Percentiles rank a stretch among this genome's conserved stretches.
Conservation (phyloP, 1,140 invertebrate species). For the Tetragnatha versicolor region DNA sequence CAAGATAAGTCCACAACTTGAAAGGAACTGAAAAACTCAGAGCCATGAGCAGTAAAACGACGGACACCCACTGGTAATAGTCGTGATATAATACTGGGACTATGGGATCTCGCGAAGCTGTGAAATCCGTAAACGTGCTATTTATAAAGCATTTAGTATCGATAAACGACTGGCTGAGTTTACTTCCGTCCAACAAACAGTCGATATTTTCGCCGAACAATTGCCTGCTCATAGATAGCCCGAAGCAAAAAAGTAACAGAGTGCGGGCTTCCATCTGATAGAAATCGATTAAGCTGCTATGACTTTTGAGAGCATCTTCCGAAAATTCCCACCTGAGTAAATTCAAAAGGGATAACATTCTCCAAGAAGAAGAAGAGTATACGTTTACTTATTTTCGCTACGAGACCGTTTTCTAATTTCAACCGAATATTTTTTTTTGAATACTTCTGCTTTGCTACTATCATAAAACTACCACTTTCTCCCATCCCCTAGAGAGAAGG, state of each 20-base stretch:
- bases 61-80: slow-evolving; percentile 25
- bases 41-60: neutral
- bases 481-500: no score
- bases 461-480: no score
- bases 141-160: slow-evolving; percentile 1
- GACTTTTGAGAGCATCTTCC: neutral
- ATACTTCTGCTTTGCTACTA: neutral
- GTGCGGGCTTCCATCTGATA: neutral
- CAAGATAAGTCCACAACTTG: neutral
- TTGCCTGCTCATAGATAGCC: neutral
- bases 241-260: neutral
- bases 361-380: no score
- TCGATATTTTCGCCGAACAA: neutral
- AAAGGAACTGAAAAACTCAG: slow-evolving; percentile 10
- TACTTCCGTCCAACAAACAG: neutral
- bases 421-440: neutral
- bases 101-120: neutral
- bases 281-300: neutral
- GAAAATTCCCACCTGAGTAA: neutral
- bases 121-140: neutral
- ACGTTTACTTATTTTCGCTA: no score
- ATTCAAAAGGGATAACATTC: neutral
- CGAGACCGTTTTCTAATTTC: no score
- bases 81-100: neutral
- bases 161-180: neutral